Evolutionary conservation across 2,797 vertebrate genomes (phyloP).

Genomic region (Scleropages formosus): DNA sequence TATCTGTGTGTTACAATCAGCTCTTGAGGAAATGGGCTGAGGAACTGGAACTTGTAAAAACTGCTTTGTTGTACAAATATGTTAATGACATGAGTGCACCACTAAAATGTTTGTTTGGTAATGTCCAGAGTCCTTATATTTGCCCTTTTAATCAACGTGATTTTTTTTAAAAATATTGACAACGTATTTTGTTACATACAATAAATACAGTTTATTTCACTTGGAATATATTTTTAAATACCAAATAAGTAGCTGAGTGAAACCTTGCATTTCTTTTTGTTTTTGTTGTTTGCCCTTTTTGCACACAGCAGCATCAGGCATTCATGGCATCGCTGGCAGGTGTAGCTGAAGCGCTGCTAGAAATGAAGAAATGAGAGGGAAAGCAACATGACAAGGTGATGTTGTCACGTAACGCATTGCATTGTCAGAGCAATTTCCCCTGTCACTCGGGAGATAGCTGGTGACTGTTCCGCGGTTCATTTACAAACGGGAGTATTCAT

Average conservation of each 20-base stretch:
- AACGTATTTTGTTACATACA: slow-evolving; percentile 36
- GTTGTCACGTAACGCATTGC: slow-evolving; percentile 61
- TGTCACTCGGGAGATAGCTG: slow-evolving; percentile 54
- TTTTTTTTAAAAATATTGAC: slow-evolving; percentile 48
- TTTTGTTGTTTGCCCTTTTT: slow-evolving; percentile 55
- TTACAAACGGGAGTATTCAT: slow-evolving; percentile 54
- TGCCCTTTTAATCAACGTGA: slow-evolving; percentile 31
- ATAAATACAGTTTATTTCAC: too few species aligned
- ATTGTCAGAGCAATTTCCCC: slow-evolving; percentile 62
- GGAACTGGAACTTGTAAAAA: slow-evolving; percentile 21
- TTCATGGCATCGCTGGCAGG: slow-evolving; percentile 9
- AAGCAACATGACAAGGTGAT: slow-evolving; percentile 58
- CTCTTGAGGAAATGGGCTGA: not conserved
- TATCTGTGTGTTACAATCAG: not conserved
- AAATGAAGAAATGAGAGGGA: slow-evolving; percentile 36
- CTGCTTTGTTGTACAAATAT: slow-evolving; percentile 29
- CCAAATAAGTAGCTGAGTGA: slow-evolving; percentile 20
- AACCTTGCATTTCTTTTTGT: slow-evolving; percentile 36
- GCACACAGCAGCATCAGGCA: slow-evolving; percentile 2
- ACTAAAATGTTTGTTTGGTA: slow-evolving; percentile 35
- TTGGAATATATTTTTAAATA: too few species aligned
- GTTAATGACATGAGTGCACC: slow-evolving; percentile 31
- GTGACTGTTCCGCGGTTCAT: slow-evolving; percentile 50
- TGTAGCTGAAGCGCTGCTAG: slow-evolving; percentile 49
- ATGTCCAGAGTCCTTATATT: slow-evolving; percentile 21